A percentile compares a stretch with the other conserved stretches of the same genome.
Evolutionary conservation across 2,888 invertebrate species (phyloP).

Genomic region (Hemithea aestivaria): DNA sequence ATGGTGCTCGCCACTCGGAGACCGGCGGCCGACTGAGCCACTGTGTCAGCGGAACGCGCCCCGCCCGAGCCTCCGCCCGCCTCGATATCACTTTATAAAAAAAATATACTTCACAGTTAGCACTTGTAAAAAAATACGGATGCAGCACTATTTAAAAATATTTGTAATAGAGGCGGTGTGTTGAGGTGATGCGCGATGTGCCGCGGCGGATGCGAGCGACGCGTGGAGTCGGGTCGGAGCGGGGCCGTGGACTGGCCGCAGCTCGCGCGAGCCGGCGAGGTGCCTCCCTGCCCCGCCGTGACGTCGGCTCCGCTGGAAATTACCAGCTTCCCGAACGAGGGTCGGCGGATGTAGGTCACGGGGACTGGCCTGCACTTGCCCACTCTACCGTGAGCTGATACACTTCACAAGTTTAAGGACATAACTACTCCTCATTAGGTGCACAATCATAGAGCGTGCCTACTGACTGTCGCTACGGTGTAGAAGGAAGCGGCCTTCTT

Average conservation of each 20-base stretch:
- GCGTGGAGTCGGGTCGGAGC: conserved; percentile 59
- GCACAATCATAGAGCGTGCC: conserved; percentile 34
- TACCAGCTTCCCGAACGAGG: conserved; percentile 78
- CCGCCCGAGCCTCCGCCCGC: conserved; percentile 68
- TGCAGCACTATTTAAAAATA: conserved; percentile 21
- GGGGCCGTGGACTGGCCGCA: conserved; percentile 65
- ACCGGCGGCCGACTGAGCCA: conserved; percentile 79
- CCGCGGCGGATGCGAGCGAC: conserved; percentile 48
- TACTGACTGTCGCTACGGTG: conserved; percentile 12
- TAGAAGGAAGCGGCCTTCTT: conserved; percentile 21
- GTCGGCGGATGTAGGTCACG: conserved; percentile 77
- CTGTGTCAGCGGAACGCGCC: conserved; percentile 77
- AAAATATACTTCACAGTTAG: conserved; percentile 54
- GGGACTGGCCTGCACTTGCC: conserved; percentile 76
- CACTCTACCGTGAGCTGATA: conserved; percentile 67
- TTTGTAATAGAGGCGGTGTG: conserved; percentile 44
- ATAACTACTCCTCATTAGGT: conserved; percentile 60
- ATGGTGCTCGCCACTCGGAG: conserved; percentile 76
- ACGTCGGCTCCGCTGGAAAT: conserved; percentile 74
- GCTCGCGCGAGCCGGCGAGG: conserved; percentile 54
- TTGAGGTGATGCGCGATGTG: conserved; percentile 52
- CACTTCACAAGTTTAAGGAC: conserved; percentile 77
- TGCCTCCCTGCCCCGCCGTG: conserved; percentile 58
- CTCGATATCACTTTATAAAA: conserved; percentile 62
- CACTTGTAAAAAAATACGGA: conserved; percentile 40